phyloP scores from a whole-genome alignment of 2,113 vertebrate genomes.

The Brachyhypopomus gauderio region DNA sequence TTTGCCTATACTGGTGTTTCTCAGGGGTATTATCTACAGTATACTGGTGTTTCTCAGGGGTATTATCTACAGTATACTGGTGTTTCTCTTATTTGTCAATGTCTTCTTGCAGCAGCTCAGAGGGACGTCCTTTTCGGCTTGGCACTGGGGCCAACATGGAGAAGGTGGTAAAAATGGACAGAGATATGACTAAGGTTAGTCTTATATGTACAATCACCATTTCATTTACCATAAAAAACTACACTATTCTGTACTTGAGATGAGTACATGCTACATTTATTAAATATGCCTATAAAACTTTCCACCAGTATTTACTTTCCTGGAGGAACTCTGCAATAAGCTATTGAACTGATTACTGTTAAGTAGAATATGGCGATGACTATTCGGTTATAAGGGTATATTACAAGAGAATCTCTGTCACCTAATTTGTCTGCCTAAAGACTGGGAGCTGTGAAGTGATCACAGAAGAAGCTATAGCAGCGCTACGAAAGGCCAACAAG shows the following conservation, averaged over 20 bases:
- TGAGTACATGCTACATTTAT: neutral
- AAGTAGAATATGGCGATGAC: too few relatives aligned
- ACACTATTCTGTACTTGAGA: neutral
- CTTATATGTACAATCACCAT: neutral
- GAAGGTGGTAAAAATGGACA: conserved; percentile 98
- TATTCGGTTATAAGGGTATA: neutral
- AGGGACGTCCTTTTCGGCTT: conserved; percentile 94
- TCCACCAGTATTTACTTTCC: too few relatives aligned
- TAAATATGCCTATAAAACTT: neutral
- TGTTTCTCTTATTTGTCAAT: conserved; percentile 21
- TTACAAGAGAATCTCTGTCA: neutral
- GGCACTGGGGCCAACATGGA: conserved; percentile 99
- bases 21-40: too few relatives aligned
- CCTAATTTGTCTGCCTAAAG: conserved; percentile 63
- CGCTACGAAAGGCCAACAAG: conserved; percentile 93
- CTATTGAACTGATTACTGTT: too few relatives aligned
- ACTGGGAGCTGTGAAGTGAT: conserved; percentile 94
- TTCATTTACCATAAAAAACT: neutral
- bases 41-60: too few relatives aligned
- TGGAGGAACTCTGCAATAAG: too few relatives aligned
- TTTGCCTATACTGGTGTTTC: too few relatives aligned
- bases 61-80: too few relatives aligned
- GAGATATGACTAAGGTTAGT: conserved; percentile 96
- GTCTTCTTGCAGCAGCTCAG: conserved; percentile 85
- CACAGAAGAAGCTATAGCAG: conserved; percentile 91